Evolutionary conservation across 2,797 vertebrate genomes (phyloP).

Genomic region (Pseudochaenichthys georgianus): DNA sequence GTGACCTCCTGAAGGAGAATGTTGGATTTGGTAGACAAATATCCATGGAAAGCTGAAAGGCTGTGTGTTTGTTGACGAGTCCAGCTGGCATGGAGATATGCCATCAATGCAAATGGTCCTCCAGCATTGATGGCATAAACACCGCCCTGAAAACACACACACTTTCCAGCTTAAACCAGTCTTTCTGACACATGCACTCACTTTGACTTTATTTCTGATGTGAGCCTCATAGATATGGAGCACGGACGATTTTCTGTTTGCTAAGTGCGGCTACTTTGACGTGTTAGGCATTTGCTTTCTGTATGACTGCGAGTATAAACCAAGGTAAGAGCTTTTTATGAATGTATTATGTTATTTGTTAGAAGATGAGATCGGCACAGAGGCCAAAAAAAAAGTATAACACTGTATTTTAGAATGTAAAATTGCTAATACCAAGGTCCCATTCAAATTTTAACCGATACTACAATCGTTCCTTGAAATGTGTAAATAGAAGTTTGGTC

Average conservation of each 20-base stretch:
- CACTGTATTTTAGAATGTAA: neutral
- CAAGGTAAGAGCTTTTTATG: conserved; percentile 59
- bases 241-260: neutral
- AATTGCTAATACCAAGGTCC: neutral
- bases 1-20: conserved; percentile 50
- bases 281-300: neutral
- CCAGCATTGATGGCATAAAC: neutral
- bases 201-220: conserved; percentile 5
- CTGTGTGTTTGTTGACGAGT: neutral
- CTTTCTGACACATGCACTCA: conserved; percentile 10
- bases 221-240: conserved; percentile 23
- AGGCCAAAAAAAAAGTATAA: neutral
- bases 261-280: conserved; percentile 12
- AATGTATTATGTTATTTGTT: neutral
- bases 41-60: conserved; percentile 59
- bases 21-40: conserved; percentile 79
- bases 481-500: too few relatives aligned
- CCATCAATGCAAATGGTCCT: conserved; percentile 72
- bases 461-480: too few relatives aligned
- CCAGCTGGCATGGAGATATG: conserved; percentile 22
- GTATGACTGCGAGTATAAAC: neutral
- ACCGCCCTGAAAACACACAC: neutral
- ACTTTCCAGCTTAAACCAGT: neutral
- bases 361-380: neutral
- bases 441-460: too few relatives aligned